phyloP scores from a whole-genome alignment of 2,888 invertebrate genomes.

The Cantharis lateralis region DNA sequence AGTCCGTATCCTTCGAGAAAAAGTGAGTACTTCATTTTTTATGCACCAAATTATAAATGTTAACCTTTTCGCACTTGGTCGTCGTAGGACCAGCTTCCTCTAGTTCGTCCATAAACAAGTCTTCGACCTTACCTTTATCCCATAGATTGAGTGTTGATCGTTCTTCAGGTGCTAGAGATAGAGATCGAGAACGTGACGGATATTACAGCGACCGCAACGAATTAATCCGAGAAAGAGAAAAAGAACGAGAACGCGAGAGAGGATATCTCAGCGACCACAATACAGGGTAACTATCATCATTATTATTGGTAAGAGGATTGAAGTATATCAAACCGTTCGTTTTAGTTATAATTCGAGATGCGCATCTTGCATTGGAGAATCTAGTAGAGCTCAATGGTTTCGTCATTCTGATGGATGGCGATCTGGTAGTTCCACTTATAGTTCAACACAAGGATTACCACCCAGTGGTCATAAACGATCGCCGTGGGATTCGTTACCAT shows the following conservation, averaged over 20 bases:
- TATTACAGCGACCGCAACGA: slow-evolving; percentile 91
- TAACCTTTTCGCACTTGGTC: slow-evolving; percentile 27
- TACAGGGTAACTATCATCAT: slow-evolving; percentile 62
- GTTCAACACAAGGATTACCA: slow-evolving; percentile 61
- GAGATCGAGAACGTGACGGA: slow-evolving; percentile 75
- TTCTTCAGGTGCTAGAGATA: slow-evolving; percentile 63
- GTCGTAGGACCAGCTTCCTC: slow-evolving; percentile 61
- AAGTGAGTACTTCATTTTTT: slow-evolving; percentile 65
- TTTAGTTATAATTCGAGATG: slow-evolving; percentile 65
- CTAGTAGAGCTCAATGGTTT: slow-evolving; percentile 87
- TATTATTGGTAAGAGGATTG: background rate
- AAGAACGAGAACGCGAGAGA: slow-evolving; percentile 65
- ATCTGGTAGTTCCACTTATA: slow-evolving; percentile 72
- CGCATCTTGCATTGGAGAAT: slow-evolving; percentile 88
- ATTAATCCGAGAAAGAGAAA: slow-evolving; percentile 75
- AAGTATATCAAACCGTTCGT: background rate
- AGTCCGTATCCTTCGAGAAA: slow-evolving; percentile 84
- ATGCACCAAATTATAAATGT: slow-evolving; percentile 15
- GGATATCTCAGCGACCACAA: slow-evolving; percentile 84
- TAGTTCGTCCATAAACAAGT: slow-evolving; percentile 74
- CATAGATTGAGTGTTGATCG: slow-evolving; percentile 65
- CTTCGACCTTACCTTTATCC: slow-evolving; percentile 78
- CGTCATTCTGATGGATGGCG: slow-evolving; percentile 89
- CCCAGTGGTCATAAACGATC: slow-evolving; percentile 70
- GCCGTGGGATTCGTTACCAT: slow-evolving; percentile 87